Conservation (phyloP, 2,888 invertebrate species). For the Selenia dentaria region DNA sequence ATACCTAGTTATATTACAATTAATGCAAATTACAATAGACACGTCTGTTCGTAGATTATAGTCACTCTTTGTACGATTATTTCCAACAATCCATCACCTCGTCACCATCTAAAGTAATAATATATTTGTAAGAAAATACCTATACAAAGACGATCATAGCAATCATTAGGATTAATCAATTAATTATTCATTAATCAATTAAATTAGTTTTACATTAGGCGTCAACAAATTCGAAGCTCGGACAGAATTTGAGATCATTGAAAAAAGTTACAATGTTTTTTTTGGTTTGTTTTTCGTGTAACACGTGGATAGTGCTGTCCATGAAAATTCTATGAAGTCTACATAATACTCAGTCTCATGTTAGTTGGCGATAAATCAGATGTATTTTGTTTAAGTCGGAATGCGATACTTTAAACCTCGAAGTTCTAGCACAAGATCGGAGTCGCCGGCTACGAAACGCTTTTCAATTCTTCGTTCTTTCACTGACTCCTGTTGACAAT, state of each 20-base stretch:
- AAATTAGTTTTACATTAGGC: constrained; percentile 28
- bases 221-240: constrained; percentile 7
- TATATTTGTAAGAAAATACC: constrained; percentile 17
- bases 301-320: constrained; percentile 48
- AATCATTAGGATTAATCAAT: constrained; percentile 23
- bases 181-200: constrained; percentile 13
- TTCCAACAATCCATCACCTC: constrained; percentile 43
- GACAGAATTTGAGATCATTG: constrained; percentile 11
- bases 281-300: constrained; percentile 43
- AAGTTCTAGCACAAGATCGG: constrained; percentile 86
- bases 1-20: constrained; percentile 21
- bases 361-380: constrained; percentile 70
- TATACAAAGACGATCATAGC: constrained; percentile 18
- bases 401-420: constrained; percentile 86
- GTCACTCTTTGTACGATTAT: constrained; percentile 79
- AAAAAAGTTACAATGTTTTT: constrained; percentile 33
- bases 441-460: constrained; percentile 86
- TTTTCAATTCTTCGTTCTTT: constrained; percentile 83
- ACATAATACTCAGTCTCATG: constrained; percentile 82
- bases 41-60: constrained; percentile 66
- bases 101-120: constrained; percentile 9
- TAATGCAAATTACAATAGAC: constrained; percentile 58
- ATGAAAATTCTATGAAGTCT: constrained; percentile 68
- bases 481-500: constrained; percentile 61
- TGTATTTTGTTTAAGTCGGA: constrained; percentile 75